A percentile compares a stretch with the other conserved stretches of the same genome.
Evolutionary conservation across 2,888 invertebrate genomes (phyloP).

Genomic region (Saturnia pavonia): DNA sequence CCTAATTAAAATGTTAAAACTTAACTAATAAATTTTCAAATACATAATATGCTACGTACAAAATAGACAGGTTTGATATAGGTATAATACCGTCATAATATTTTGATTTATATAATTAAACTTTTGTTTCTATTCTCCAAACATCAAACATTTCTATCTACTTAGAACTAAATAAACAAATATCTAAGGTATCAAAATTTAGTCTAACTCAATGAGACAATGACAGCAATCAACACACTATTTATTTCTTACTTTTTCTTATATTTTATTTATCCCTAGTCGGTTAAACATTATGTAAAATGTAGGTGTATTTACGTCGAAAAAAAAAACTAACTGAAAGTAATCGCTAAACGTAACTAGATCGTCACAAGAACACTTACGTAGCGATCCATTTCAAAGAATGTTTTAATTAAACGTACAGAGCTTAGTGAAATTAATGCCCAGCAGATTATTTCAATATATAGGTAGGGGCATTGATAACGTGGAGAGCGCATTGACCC

Average conservation of each 20-base stretch:
- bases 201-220: not conserved
- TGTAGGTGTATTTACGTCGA: not conserved
- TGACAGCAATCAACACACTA: too few relatives aligned
- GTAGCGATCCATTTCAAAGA: conserved; percentile 13
- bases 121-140: not conserved
- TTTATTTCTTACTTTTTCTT: too few relatives aligned
- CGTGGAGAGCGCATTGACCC: conserved; percentile 56
- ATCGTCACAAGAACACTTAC: conserved; percentile 3
- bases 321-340: not conserved
- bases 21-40: too few relatives aligned
- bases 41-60: not conserved
- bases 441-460: conserved; percentile 29
- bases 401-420: conserved; percentile 15
- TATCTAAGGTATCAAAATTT: not conserved
- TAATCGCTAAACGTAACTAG: not conserved
- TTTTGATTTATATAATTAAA: not conserved
- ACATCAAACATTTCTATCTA: too few relatives aligned
- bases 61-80: not conserved
- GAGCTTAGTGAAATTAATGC: conserved; percentile 23
- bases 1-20: too few relatives aligned
- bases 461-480: conserved; percentile 51
- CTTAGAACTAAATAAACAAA: not conserved
- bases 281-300: not conserved
- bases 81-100: not conserved
- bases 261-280: too few relatives aligned